phyloP scores from a whole-genome alignment of 2,113 vertebrate species.

The Cavia porcellus region DNA sequence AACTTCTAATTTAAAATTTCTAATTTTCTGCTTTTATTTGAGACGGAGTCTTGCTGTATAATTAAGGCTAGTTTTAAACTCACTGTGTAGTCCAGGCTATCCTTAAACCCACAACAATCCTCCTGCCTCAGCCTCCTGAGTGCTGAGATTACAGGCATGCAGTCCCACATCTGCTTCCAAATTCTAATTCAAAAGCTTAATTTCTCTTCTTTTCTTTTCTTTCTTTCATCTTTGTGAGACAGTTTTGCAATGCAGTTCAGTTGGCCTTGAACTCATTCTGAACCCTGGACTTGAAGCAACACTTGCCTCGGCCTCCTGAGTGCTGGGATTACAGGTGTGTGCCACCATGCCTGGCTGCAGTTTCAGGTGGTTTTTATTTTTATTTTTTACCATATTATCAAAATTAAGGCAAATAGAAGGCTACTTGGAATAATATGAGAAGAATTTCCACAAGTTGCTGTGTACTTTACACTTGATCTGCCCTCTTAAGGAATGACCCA shows the following conservation, averaged over 20 bases:
- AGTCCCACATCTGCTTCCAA: background rate
- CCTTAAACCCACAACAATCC: no score
- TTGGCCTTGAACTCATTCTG: no score
- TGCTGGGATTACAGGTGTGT: background rate
- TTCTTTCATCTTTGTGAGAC: no score
- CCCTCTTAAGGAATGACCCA: background rate
- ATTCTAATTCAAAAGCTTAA: no score
- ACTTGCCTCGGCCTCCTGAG: background rate
- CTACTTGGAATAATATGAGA: background rate
- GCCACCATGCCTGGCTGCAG: background rate
- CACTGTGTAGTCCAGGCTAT: no score
- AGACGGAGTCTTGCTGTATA: no score
- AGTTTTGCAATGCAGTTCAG: no score
- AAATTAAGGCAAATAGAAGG: slow-evolving; percentile 28
- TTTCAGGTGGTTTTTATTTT: background rate
- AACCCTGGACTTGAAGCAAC: no score
- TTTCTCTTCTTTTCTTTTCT: no score
- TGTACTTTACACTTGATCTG: background rate
- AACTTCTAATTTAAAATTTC: background rate
- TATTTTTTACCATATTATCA: background rate
- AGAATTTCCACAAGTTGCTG: background rate
- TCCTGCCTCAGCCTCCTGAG: background rate
- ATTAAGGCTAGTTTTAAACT: no score
- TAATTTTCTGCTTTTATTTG: no score
- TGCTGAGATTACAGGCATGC: background rate